A percentile compares a stretch with the other conserved stretches of the same genome.
Evolutionary conservation across 2,797 vertebrate genomes (phyloP).

Genomic region (Phaenicophaeus curvirostris): DNA sequence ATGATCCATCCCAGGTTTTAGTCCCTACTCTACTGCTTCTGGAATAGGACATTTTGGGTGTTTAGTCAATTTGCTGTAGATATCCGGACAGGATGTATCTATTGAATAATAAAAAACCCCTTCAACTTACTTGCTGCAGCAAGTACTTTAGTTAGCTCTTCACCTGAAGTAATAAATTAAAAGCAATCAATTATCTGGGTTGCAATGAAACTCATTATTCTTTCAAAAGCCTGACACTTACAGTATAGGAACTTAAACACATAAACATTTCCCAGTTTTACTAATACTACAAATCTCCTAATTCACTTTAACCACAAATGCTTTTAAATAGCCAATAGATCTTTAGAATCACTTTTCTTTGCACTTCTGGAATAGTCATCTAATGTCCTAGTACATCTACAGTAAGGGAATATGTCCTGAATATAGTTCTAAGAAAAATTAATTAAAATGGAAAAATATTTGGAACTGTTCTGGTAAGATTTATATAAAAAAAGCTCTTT

Average conservation of each 20-base stretch:
- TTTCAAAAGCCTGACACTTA: not conserved
- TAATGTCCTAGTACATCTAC: not conserved
- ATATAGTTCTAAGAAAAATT: not conserved
- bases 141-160: not conserved
- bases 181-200: not conserved
- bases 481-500: not conserved
- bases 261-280: slow-evolving; percentile 8
- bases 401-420: not conserved
- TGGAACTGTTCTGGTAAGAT: not conserved
- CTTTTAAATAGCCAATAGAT: slow-evolving; percentile 12
- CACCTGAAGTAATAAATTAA: slow-evolving; percentile 33
- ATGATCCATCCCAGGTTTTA: not conserved
- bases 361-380: not conserved
- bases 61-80: not conserved
- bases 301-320: not conserved
- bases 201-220: not conserved
- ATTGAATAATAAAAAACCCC: not conserved
- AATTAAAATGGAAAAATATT: not conserved
- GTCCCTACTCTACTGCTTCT: not conserved
- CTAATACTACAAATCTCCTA: not conserved
- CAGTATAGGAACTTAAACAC: not conserved
- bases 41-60: not conserved
- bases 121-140: not conserved
- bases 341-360: slow-evolving; percentile 6
- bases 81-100: not conserved